Conservation (phyloP, 1,140 invertebrate species). For the Lordiphosa collinella region DNA sequence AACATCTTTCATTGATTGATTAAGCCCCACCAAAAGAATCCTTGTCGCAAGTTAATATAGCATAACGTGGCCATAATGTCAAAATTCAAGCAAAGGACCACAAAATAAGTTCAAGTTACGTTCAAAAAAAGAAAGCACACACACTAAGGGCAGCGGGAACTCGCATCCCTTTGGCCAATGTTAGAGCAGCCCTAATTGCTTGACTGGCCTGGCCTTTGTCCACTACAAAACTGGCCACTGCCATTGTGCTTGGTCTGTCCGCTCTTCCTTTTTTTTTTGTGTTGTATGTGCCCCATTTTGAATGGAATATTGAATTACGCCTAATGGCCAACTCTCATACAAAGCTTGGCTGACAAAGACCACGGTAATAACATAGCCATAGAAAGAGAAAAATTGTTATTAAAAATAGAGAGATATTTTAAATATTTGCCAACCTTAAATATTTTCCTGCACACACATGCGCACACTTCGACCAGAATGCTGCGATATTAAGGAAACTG, state of each 20-base stretch:
- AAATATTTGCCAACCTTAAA: slow-evolving; percentile 62
- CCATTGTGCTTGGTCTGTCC: slow-evolving; percentile 12
- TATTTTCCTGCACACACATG: slow-evolving; percentile 17
- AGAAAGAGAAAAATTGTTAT: slow-evolving; percentile 20
- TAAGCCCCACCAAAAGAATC: slow-evolving; percentile 11
- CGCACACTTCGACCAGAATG: no score
- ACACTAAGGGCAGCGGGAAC: neutral
- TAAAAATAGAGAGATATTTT: slow-evolving; percentile 54
- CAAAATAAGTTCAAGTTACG: slow-evolving; percentile 50
- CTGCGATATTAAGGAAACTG: slow-evolving; percentile 23
- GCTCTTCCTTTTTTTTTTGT: slow-evolving; percentile 9
- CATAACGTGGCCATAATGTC: slow-evolving; percentile 31
- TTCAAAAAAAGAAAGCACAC: slow-evolving; percentile 31
- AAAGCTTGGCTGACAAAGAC: slow-evolving; percentile 40
- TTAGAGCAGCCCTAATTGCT: slow-evolving; percentile 30
- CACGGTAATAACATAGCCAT: slow-evolving; percentile 21
- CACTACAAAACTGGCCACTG: slow-evolving; percentile 6
- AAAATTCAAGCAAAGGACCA: neutral
- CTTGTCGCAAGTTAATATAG: slow-evolving; percentile 45
- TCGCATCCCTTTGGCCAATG: slow-evolving; percentile 33
- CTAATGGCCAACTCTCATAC: slow-evolving; percentile 52
- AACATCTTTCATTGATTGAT: slow-evolving; percentile 22
- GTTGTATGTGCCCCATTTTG: slow-evolving; percentile 20
- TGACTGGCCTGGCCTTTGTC: slow-evolving; percentile 18
- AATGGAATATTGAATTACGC: slow-evolving; percentile 72